Percentiles rank a stretch among this genome's conserved stretches.
phyloP scores from a whole-genome alignment of 2,797 vertebrate species.

The Diceros bicornis region DNA sequence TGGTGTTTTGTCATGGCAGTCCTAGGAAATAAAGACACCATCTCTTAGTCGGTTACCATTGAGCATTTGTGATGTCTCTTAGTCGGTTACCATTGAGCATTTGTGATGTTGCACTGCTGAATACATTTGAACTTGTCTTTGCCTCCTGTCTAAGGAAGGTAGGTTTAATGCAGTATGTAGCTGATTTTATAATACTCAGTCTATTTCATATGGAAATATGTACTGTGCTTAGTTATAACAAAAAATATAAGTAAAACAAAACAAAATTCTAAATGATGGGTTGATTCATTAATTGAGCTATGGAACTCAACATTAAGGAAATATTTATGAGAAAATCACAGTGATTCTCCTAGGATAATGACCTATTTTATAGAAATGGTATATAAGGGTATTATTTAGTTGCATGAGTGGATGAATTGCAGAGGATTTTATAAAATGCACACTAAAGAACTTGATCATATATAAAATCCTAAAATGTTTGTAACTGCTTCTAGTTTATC shows the following conservation, averaged over 20 bases:
- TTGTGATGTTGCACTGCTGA: background rate
- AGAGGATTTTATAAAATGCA: conserved; percentile 46
- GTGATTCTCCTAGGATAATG: background rate
- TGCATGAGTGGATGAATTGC: background rate
- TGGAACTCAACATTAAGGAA: background rate
- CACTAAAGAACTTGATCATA: background rate
- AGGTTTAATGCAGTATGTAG: background rate
- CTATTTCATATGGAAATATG: background rate
- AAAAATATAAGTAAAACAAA: conserved; percentile 34
- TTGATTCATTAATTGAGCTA: background rate
- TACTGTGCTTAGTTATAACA: background rate
- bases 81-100: background rate
- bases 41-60: background rate
- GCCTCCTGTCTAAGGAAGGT: background rate
- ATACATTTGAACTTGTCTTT: background rate
- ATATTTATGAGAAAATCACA: conserved; percentile 36
- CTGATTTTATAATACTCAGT: background rate
- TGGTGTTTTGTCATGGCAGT: background rate
- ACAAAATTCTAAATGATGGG: background rate
- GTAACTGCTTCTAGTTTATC: background rate
- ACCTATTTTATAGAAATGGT: conserved; percentile 40
- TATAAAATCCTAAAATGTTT: conserved; percentile 16
- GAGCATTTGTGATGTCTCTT: background rate
- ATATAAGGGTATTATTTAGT: background rate
- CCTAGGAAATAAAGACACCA: background rate